phyloP scores from a whole-genome alignment of 2,113 vertebrate species.

The Cyanistes caeruleus region DNA sequence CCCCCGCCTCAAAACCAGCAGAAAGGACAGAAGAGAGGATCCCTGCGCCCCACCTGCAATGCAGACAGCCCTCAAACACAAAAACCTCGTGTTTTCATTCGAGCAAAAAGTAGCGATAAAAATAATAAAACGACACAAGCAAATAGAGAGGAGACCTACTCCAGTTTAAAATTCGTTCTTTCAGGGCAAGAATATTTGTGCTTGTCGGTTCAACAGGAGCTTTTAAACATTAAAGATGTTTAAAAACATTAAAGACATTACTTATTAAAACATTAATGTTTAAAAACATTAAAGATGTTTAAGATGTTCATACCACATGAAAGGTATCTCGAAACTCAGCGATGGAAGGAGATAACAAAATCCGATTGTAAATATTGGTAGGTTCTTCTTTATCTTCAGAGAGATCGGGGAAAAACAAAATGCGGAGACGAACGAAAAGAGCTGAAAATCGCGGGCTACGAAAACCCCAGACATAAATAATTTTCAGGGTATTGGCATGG shows the following conservation, averaged over 20 bases:
- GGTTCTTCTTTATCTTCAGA: neutral
- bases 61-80: neutral
- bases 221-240: neutral
- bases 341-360: neutral
- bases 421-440: neutral
- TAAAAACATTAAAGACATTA: too few relatives aligned
- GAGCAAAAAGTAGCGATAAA: neutral
- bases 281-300: neutral
- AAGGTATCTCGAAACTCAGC: neutral
- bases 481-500: neutral
- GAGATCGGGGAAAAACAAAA: neutral
- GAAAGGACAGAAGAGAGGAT: accelerated
- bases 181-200: neutral
- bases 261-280: too few relatives aligned
- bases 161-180: neutral
- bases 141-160: neutral
- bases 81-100: accelerated
- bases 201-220: neutral
- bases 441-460: neutral
- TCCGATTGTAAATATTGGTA: neutral
- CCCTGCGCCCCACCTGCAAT: neutral
- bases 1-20: accelerated
- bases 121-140: neutral
- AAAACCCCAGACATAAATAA: neutral
- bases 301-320: too few relatives aligned